Evolutionary conservation across 2,888 invertebrate species (phyloP), one percentile per base, ranked within the genome.

Genomic region (Ennomos fuscantarius): DNA sequence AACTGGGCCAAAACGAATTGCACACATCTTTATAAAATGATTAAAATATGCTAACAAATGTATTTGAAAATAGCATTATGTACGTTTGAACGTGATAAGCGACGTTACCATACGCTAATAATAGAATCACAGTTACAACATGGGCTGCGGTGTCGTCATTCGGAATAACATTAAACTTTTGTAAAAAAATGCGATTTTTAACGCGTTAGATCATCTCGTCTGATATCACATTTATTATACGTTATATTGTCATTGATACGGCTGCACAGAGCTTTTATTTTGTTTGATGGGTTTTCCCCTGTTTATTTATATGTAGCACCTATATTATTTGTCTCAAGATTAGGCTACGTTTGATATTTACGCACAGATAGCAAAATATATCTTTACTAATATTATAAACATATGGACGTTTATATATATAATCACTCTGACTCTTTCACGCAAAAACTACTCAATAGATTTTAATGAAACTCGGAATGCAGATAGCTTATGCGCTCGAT

Each of bases 1-100:
- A 88, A 82, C 82, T 86, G 84, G 90, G 84, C 70, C 89, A 82
- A 71, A 78, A 73, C 70, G 66, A 65, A 78, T 78, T 82, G 78
- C 75, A 74, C 65, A 70, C 63, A 67, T 59, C 60, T 60, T 60
- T 62, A 69, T 66, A 55, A 68, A 63, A 68, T 68, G 63, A 70
- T 72, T 70, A 66, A 66, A 65, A 65, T 69, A 63, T 61, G 59
- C 48, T 60, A 62, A 72, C 59, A 49, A 65, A 68, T 64, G 56
- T 59, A 66, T 60, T 55, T 71, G 58, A 62, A 68, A 66, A 70
- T 67, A 68, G 62, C 37, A 52, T 63, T 63, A 65, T 50, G 44
- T 52, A 65, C 52, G 44, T 50, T 48, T 50, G 33, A 34, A 13
- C 55, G 56, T 65, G 68, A 67, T 69, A 65, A 66, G 60, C 58